phyloP scores from a whole-genome alignment of 2,797 vertebrate genomes.

The Brotula barbata region DNA sequence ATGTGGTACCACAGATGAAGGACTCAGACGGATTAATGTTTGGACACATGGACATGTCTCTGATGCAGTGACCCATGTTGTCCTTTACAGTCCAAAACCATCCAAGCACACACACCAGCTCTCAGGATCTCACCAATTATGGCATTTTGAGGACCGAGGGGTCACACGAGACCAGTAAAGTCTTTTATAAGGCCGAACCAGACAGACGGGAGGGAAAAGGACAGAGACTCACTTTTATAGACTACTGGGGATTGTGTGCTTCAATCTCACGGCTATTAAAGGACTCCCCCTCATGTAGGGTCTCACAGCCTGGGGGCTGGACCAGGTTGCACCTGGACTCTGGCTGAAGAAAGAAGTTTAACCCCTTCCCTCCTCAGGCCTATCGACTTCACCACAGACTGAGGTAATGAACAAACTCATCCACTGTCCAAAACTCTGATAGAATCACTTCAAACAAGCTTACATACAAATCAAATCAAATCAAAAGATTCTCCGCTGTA shows the following conservation, averaged over 20 bases:
- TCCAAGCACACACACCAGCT: slow-evolving; percentile 19
- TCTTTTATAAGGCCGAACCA: slow-evolving; percentile 63
- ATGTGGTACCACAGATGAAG: no score
- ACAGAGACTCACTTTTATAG: slow-evolving; percentile 58
- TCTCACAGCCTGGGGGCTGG: slow-evolving; percentile 45
- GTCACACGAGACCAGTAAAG: slow-evolving; percentile 62
- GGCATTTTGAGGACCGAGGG: slow-evolving; percentile 28
- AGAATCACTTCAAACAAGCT: no score
- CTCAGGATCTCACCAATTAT: slow-evolving; percentile 30
- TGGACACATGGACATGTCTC: slow-evolving; percentile 49
- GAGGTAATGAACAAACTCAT: no score
- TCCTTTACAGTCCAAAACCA: slow-evolving; percentile 21
- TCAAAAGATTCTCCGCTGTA: no score
- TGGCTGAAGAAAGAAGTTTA: slow-evolving; percentile 33
- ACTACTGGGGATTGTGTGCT: slow-evolving; percentile 48
- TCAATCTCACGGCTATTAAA: slow-evolving; percentile 67
- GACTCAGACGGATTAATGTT: no score
- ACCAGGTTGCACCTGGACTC: slow-evolving; percentile 57
- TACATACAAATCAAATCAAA: no score
- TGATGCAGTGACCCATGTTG: slow-evolving; percentile 28
- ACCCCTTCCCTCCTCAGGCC: slow-evolving; percentile 33
- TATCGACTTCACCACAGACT: not conserved
- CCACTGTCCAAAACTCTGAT: no score
- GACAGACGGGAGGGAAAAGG: slow-evolving; percentile 41
- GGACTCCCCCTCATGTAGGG: slow-evolving; percentile 31